A percentile compares a stretch with the other conserved stretches of the same genome.
Conservation (phyloP, 2,797 vertebrate species). For the Sebastes melanostomus region DNA sequence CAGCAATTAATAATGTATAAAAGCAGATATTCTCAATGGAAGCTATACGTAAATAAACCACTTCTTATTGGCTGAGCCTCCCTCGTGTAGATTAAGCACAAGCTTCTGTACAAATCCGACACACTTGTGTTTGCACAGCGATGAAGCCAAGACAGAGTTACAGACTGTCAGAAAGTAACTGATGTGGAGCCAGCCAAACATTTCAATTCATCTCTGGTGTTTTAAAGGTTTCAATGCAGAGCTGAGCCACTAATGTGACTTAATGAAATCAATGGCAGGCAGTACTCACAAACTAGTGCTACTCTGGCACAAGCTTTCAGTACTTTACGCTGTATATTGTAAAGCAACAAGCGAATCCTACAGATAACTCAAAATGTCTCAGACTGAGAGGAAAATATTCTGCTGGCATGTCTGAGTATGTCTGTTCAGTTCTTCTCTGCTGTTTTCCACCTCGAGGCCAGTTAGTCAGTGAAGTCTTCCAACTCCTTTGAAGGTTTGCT, state of each 20-base stretch:
- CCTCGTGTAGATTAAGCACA: not conserved
- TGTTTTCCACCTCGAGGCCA: constrained; percentile 40
- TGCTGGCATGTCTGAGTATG: constrained; percentile 4
- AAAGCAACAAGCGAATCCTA: not conserved
- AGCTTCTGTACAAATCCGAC: not conserved
- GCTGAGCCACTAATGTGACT: not conserved
- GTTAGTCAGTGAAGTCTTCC: constrained; percentile 34
- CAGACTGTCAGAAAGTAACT: not conserved
- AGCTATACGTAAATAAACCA: not conserved
- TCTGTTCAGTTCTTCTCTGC: constrained; percentile 21
- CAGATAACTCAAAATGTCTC: not conserved
- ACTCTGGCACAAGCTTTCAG: not conserved
- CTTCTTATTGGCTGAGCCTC: not conserved
- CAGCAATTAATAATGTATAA: not conserved
- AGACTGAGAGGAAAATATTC: not conserved
- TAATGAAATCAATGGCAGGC: not conserved
- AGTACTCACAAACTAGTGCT: not conserved
- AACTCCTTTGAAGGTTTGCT: constrained; percentile 48
- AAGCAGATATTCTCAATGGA: not conserved
- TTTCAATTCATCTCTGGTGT: not conserved
- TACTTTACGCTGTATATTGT: not conserved
- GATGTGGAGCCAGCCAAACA: not conserved
- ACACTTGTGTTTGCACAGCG: not conserved
- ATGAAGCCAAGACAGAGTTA: not conserved
- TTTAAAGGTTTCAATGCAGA: not conserved